Conservation (phyloP, 2,888 invertebrate species). For the Chaetogeoica ovagalla region DNA sequence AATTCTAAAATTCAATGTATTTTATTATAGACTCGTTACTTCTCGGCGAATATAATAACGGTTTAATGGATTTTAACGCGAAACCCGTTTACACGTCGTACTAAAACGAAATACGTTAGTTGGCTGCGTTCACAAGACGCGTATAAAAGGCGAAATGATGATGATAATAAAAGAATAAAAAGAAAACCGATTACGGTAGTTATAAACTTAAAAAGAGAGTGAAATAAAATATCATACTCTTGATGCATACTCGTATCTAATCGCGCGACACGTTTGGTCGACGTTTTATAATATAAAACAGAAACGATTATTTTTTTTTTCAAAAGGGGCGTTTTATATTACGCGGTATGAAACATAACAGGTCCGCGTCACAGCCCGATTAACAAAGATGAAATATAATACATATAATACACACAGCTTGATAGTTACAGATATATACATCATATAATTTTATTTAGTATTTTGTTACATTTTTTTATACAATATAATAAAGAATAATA, state of each 20-base stretch:
- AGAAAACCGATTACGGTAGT: not conserved
- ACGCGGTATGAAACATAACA: constrained; percentile 19
- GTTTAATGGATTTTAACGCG: not conserved
- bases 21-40: no score
- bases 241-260: not conserved
- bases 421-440: not conserved
- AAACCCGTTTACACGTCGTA: not conserved
- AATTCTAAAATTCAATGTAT: not conserved
- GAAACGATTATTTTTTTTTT: constrained; percentile 9
- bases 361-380: constrained; percentile 21
- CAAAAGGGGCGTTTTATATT: constrained; percentile 11
- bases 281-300: constrained; percentile 16
- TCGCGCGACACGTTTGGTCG: constrained; percentile 12
- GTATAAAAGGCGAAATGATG: constrained; percentile 3
- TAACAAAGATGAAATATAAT: not conserved
- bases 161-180: constrained; percentile 33
- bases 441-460: no score
- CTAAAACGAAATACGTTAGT: constrained; percentile 8
- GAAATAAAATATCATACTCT: constrained; percentile 26
- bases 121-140: constrained; percentile 7
- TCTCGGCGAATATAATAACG: not conserved
- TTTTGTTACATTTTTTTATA: no score
- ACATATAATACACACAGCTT: not conserved
- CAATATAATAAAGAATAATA: no score
- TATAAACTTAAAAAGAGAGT: constrained; percentile 18